These are phyloP conservation scores for Nephrocerus scutellatus DNA, from an alignment of 2,888 invertebrate species.

Conservation along the genomic window DNA sequence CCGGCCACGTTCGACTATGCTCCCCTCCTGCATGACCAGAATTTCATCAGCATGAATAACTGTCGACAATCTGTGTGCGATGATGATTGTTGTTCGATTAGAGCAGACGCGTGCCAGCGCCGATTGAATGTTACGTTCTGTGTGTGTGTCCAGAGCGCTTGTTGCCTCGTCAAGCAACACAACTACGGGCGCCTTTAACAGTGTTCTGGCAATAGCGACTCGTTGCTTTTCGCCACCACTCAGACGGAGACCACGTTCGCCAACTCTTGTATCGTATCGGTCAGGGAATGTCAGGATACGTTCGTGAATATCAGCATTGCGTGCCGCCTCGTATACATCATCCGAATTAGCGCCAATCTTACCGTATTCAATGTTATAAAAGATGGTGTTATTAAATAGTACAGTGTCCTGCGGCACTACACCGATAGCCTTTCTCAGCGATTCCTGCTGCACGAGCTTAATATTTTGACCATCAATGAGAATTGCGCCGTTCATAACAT, in stretches of 20 bases:
- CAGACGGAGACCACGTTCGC: constrained; percentile 87
- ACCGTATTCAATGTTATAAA: constrained; percentile 94
- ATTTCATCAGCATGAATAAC: constrained; percentile 94
- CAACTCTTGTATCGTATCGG: constrained; percentile 81
- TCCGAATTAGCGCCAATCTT: constrained; percentile 67
- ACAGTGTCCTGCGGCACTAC: constrained; percentile 98
- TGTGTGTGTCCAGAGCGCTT: constrained; percentile 90
- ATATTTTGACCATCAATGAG: constrained; percentile 86
- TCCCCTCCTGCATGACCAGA: constrained; percentile 83
- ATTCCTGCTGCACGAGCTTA: constrained; percentile 73
- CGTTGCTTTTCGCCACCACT: constrained; percentile 98
- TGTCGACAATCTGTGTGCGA: constrained; percentile 91
- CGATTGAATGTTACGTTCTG: constrained; percentile 88
- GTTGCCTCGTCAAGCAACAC: constrained; percentile 93
- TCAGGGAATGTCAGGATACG: constrained; percentile 87
- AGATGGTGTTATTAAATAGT: constrained; percentile 85
- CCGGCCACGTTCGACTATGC: constrained; percentile 84
- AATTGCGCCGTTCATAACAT: constrained; percentile 81
- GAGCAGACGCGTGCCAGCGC: constrained; percentile 79
- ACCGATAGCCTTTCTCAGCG: constrained; percentile 76
- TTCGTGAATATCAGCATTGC: constrained; percentile 90
- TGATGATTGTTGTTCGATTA: constrained; percentile 86
- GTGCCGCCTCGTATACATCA: constrained; percentile 83
- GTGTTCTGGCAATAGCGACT: constrained; percentile 91
- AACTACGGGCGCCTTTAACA: constrained; percentile 84